Evolutionary conservation across 2,888 invertebrate genomes (phyloP), one percentile per base, ranked within the genome.

Genomic region (Harpalus rubripes): DNA sequence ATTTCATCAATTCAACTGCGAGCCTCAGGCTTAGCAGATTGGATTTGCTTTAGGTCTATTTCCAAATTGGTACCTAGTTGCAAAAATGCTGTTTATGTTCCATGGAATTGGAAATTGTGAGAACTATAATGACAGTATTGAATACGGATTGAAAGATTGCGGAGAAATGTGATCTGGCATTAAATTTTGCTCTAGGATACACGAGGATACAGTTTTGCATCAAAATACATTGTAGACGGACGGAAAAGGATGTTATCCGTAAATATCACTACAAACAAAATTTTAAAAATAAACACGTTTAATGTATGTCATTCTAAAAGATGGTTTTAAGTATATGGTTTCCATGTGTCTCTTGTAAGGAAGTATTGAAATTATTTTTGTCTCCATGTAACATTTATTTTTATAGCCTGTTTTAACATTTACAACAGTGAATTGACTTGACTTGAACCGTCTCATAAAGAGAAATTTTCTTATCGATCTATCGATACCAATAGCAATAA

Each of bases 1-100:
- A 81, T 81, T 81, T 81, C 12, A 7, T 41, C 18, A 65, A 74
- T 74, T 18, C 39, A 1, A n/a, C 6, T 68, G 68, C 68, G 39
- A 39, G 68, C 39, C 15, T 63, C 18, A 1, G 15, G 68, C 39
- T 68, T 68, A 68, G 39, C 10, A 22, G 39, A 68, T 68, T 68
- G 39, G 15, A 68, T 41, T 39, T 68, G 39, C 39, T 7, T 63
- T 32, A n/a, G 39, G 15, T 15, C n/a, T 39, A 68, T 68, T 39
- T 39, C 39, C 68, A 68, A 68, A 39, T 68, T 68, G 68, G 15
- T 68, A 68, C 39, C 39, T 32, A 63, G 32, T 63, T 63, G 39
- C 39, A 68, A 39, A 0, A 68, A 39, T 68, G 39, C 52, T 78
- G 22, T 78, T 58, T 58, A 72, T 22, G 32, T 26, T 63, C 12